Percentiles rank a stretch among this genome's conserved stretches.
phyloP scores from a whole-genome alignment of 2,797 vertebrate species.

The Cheracebus regulus region DNA sequence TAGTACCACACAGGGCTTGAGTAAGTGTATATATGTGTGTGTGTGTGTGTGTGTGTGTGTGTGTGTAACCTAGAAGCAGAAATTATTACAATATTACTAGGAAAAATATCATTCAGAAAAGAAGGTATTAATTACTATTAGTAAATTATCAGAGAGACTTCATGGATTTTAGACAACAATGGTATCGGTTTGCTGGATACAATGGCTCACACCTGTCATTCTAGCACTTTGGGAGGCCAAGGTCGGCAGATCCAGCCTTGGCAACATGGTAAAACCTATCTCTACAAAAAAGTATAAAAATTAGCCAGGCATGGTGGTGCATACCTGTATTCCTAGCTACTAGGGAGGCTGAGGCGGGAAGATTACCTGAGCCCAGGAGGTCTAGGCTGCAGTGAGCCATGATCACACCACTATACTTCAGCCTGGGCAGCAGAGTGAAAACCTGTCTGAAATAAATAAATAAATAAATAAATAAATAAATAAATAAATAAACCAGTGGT shows the following conservation, averaged over 20 bases:
- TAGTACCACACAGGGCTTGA: background rate
- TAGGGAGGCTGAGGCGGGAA: background rate
- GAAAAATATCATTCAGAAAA: conserved; percentile 8
- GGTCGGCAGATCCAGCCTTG: background rate
- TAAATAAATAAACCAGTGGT: background rate
- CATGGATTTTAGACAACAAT: background rate
- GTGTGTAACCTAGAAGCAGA: background rate
- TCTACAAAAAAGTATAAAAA: background rate
- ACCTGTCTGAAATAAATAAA: background rate
- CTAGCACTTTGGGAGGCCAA: background rate
- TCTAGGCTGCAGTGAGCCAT: background rate
- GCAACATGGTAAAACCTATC: background rate
- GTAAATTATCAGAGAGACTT: background rate
- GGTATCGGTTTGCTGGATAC: background rate
- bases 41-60: background rate
- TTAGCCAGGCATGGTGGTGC: background rate
- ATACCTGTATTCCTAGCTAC: background rate
- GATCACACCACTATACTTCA: background rate
- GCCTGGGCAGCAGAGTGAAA: background rate
- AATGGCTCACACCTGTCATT: background rate
- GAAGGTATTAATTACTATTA: background rate
- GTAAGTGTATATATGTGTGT: background rate
- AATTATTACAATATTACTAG: background rate
- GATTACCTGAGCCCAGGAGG: background rate
- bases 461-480: no score